Evolutionary conservation across 2,797 vertebrate genomes (phyloP), one percentile per base, ranked within the genome.

Genomic region (Scleropages formosus): DNA sequence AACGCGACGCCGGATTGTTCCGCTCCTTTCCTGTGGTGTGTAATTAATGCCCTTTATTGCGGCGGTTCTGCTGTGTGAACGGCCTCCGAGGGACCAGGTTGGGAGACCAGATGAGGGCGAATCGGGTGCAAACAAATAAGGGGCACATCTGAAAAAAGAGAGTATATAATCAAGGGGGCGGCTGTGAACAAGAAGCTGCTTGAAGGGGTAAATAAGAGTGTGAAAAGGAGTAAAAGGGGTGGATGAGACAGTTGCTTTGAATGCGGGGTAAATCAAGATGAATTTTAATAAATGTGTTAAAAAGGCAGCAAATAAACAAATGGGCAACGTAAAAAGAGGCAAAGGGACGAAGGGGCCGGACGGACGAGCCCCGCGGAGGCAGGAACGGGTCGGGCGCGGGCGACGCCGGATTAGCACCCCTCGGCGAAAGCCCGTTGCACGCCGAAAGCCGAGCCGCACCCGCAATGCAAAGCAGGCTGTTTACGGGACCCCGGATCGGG

Each of bases 401-500:
- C 83, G 88, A 88, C 80, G 88, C 86, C 77, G 86, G 88, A 89
- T 90, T 90, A 87, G 78, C 79, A 10, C 73, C 77, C 73, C 82
- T 88, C 53, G 16, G 53, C 12, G 24, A 10, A 87, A 88, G 88
- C 90, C 88, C 81, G n/a, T n/a, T 89, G 89, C 83, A 85, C 39
- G 73, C 89, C 90, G 88, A 85, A 69, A 53, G 82, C 69, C 78
- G 10, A 77, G 81, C 84, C 77, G 78, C 83, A 77, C 86, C 82
- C 16, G 13, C 87, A 87, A 72, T 71, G 66, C 75, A 68, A 68
- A 82, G 31, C 31, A 80, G 87, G 86, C 88, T 90, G 91, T 93
- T 91, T 91, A 89, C 88, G 90, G 91, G 88, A 88, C 90, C 84
- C 81, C 82, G 85, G 88, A 90, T 89, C 89, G 89, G 83, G 78